Evolutionary conservation across 2,797 vertebrate species (phyloP), one percentile per base, ranked within the genome.

Genomic region (Glossophaga mutica): DNA sequence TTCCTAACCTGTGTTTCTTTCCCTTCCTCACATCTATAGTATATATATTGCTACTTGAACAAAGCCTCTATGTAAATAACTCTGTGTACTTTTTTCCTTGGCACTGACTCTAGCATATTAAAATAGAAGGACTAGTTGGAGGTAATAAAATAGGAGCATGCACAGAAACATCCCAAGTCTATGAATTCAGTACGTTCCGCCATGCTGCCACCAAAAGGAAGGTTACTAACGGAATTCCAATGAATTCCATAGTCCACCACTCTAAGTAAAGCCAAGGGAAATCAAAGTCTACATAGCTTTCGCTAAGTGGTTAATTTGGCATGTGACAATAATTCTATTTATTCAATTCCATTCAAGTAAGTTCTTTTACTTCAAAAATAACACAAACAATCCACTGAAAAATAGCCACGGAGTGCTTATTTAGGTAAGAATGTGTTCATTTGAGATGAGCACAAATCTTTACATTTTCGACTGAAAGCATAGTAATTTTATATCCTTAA

Each of bases 361-460:
- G 84, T 95, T 86, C 16, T 90, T 93, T 65, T 85, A 57, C 34
- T 87, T 26, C 42, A 55, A 67, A 22, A 87, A 96, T 86, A 96
- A 97, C 46, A 68, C 93, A 94, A 97, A 96, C 82, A 88, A 93
- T 0, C 70, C n/a, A 85, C 18, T 83, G 95, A 83, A n/a, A 92
- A 97, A 88, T 14, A 42, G 52, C 70, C 86, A 95, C 77, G 7
- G 34, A 94, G 48, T 88, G 59, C 81, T 92, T 96, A 92, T 73
- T 79, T 92, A 68, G 57, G 24, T 87, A 86, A 94, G 44, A 68
- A 70, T 50, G 32, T 74, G 39, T 74, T 48, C 52, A 67, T 9
- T 19, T 29, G 6, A 97, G 79, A 96, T 44, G n/a, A 94, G 39
- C 39, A 92, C 42, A 90, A 84, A 88, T 46, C 39, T 90, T 87